A percentile compares a stretch with the other conserved stretches of the same genome.
These are phyloP conservation scores for Tromatobia lineatoria DNA, from an alignment of 2,888 invertebrate genomes.

Conservation along the genomic window DNA sequence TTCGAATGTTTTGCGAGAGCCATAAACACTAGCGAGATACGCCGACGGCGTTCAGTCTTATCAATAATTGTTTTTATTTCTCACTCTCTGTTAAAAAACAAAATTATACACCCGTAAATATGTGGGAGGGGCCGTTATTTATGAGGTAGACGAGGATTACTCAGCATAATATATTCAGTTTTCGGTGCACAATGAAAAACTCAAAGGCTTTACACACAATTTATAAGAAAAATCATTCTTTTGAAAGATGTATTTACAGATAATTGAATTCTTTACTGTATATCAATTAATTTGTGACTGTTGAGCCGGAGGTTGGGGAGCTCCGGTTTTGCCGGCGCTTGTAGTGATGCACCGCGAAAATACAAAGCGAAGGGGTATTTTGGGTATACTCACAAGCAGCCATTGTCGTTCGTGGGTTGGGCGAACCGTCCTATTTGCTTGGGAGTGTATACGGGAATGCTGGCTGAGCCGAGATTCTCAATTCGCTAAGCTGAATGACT, in stretches of 20 bases:
- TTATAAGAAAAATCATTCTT: neutral
- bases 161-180: neutral
- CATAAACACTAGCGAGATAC: neutral
- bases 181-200: neutral
- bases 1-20: slow-evolving; percentile 1
- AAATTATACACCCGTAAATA: neutral
- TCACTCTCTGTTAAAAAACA: neutral
- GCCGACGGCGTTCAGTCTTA: neutral
- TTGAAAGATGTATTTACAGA: neutral
- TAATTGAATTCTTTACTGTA: neutral
- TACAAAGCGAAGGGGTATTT: neutral
- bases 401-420: slow-evolving; percentile 47
- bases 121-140: neutral
- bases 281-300: neutral
- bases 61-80: neutral
- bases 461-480: neutral
- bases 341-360: neutral
- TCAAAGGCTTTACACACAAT: neutral
- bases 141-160: neutral
- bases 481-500: slow-evolving; percentile 15
- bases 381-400: slow-evolving; percentile 56
- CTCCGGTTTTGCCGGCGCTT: neutral
- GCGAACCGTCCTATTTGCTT: slow-evolving; percentile 29
- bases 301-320: neutral
- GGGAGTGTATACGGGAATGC: slow-evolving; percentile 15